Evolutionary conservation across 2,797 vertebrate species (phyloP).

Genomic region (Acrocephalus scirpaceus): DNA sequence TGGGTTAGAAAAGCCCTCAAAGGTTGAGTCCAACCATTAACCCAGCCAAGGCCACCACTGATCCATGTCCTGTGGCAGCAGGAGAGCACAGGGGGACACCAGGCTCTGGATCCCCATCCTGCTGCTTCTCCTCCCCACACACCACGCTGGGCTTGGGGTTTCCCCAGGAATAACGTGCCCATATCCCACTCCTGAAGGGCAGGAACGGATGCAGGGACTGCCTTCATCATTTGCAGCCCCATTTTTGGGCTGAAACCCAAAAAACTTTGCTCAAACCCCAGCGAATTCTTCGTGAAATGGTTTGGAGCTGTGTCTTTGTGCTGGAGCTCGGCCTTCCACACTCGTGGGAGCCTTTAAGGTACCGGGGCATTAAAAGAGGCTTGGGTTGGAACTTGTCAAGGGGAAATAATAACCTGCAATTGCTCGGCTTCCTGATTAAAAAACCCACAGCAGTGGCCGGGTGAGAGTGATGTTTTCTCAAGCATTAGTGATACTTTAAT

Average conservation of each 20-base stretch:
- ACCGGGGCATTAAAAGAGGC: neutral
- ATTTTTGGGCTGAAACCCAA: neutral
- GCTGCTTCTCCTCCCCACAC: neutral
- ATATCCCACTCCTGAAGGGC: fast-evolving
- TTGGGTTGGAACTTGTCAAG: neutral
- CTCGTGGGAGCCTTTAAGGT: neutral
- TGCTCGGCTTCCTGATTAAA: conserved; percentile 24
- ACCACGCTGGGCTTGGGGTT: neutral
- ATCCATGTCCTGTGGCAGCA: neutral
- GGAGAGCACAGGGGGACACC: neutral
- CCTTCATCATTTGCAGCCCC: neutral
- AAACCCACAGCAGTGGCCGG: neutral
- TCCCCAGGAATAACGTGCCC: too few relatives aligned
- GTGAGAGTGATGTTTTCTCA: conserved; percentile 7
- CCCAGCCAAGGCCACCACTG: neutral
- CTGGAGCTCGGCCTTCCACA: neutral
- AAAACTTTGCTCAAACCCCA: fast-evolving
- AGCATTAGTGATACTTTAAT: conserved; percentile 61
- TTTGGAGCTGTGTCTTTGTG: neutral
- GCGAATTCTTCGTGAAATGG: fast-evolving
- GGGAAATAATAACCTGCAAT: conserved; percentile 10
- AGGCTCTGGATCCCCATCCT: neutral
- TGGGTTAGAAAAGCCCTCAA: neutral
- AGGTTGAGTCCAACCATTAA: fast-evolving
- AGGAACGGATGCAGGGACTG: too few relatives aligned